Conservation (phyloP, 2,888 invertebrate species). For the Microplitis manilae region DNA sequence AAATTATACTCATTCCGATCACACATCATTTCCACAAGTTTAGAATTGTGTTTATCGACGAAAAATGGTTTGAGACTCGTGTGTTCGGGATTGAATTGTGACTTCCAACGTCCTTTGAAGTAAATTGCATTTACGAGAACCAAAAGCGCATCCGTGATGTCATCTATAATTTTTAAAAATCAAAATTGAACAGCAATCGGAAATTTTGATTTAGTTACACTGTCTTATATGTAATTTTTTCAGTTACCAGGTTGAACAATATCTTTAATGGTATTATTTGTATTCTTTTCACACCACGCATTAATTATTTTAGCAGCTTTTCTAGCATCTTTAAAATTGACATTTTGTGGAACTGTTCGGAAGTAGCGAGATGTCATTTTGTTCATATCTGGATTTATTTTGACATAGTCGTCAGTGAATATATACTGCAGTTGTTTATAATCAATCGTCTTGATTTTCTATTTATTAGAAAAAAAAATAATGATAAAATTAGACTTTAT, state of each 20-base stretch:
- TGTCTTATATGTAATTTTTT: no score
- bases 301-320: constrained; percentile 79
- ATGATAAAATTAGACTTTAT: no score
- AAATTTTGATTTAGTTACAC: neutral
- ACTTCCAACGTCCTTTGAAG: constrained; percentile 86
- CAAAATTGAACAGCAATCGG: neutral
- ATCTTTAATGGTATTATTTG: constrained; percentile 86
- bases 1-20: constrained; percentile 73
- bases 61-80: constrained; percentile 80
- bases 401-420: no score
- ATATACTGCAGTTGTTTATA: no score
- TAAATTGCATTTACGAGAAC: constrained; percentile 89
- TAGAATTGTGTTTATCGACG: constrained; percentile 72
- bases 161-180: constrained; percentile 64
- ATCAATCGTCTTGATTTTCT: no score
- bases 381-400: neutral
- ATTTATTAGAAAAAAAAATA: no score
- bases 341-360: constrained; percentile 76
- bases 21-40: constrained; percentile 83
- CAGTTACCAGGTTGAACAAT: constrained; percentile 75
- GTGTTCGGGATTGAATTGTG: constrained; percentile 75
- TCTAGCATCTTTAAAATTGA: constrained; percentile 75
- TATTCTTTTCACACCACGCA: constrained; percentile 84
- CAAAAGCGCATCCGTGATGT: constrained; percentile 76
- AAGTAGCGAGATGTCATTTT: constrained; percentile 68